Evolutionary conservation across 2,113 vertebrate species (phyloP), one percentile per base, ranked within the genome.

Genomic region (Alectura lathami): DNA sequence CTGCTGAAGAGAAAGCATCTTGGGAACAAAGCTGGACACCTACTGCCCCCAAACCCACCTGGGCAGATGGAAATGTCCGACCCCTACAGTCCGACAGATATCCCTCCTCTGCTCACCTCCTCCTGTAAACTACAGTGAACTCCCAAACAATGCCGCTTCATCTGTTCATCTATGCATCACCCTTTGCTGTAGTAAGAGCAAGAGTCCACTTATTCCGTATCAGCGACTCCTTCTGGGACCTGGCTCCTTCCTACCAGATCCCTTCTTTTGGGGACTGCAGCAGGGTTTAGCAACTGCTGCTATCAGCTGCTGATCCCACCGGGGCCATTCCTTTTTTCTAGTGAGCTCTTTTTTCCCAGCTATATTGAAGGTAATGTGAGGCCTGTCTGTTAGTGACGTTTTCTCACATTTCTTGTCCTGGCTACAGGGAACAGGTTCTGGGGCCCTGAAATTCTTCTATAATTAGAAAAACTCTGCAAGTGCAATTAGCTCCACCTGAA

Each of bases 281-380:
- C 74, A 75, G 23, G 20, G 13, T 81, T 91, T 26, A 63, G 50
- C 45, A 45, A 17, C 17, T 22, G 27, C 70, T 64, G 38, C 0
- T 2, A 66, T 0, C 32, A 29, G 26, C 29, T 74, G 34, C 50
- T 63, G 4, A 1, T 17, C 45, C 47, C 69, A 68, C 2, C 9
- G 4, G 43, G n/a, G 21, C 18, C 51, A 27, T 11, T 69, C 13
- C 18, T 64, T 48, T 62, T 56, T 70, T 32, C 38, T 6, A 59
- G 3, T 7, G 16, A 88, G 40, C 36, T 76, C 6, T 56, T 74
- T 60, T 51, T 83, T 9, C 53, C 90, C 27, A 69, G 21, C 3
- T 16, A 13, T 6, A 3, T 0, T 67, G 20, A 72, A 66, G 40
- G 27, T 17, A 80, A 79, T 0, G 4, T 7, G 10, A 27, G 32